Evolutionary conservation across 2,888 invertebrate genomes (phyloP), one percentile per base, ranked within the genome.

Genomic region (Agrotis ipsilon): DNA sequence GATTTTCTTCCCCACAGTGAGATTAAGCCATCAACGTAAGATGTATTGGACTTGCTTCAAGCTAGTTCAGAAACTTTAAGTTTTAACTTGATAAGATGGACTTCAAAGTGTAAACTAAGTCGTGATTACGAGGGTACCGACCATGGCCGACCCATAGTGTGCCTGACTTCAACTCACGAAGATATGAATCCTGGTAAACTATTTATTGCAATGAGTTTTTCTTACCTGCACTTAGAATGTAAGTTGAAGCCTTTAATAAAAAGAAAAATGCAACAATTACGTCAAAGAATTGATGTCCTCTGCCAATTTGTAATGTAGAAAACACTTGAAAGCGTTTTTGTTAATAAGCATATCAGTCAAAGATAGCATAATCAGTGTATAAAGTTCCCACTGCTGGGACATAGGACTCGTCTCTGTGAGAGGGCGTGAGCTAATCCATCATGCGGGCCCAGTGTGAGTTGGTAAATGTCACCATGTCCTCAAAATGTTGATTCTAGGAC

Each of bases 1-100:
- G 69, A 75, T 78, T 78, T 64, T 61, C 81, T 62, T 72, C 78
- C 68, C 55, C 27, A 57, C 13, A 45, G 57, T 18, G 48, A 79
- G 78, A 78, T 81, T 79, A 79, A 81, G 64, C 68, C 81, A 79
- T 79, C 81, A 79, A 72, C 57, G 45, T 49, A 77, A 81, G 78
- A 79, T 79, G 81, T 79, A 79, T 79, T 81, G 72, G 61, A 72
- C 24, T 79, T 58, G 72, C 78, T 81, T 68, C 49, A 66, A 77
- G 69, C 68, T 57, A 32, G 76, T 80, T 61, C 72, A 51, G 72
- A 72, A 64, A 75, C 68, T 80, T 69, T 14, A 79, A 81, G 77
- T 78, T 79, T 68, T 64, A 68, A 81, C 78, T 52, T 79, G 78
- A 79, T 82, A 82, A 82, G 79, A 74, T 80, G 51, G 55, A 75